Conservation (phyloP, 2,113 vertebrate species). For the Pangasianodon gigas region DNA sequence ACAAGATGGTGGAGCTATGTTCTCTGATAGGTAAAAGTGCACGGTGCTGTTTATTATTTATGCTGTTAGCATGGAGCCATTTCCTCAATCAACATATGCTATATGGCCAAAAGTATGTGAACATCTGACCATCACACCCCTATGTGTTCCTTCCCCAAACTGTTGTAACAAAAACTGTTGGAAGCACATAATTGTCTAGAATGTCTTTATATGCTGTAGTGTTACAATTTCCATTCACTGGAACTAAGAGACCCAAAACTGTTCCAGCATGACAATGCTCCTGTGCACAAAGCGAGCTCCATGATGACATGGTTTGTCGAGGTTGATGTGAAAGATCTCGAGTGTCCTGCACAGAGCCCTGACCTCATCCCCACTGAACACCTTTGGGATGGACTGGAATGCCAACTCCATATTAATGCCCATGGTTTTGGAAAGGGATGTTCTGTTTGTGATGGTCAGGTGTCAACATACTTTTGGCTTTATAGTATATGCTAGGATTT, state of each 20-base stretch:
- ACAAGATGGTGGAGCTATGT: background rate
- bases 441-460: background rate
- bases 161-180: too few relatives aligned
- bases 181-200: background rate
- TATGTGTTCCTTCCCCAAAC: background rate
- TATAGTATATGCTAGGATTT: background rate
- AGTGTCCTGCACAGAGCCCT: background rate
- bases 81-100: background rate
- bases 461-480: background rate
- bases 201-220: background rate
- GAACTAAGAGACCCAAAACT: background rate
- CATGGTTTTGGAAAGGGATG: background rate
- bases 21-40: background rate
- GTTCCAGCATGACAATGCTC: background rate
- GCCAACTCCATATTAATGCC: background rate
- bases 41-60: constrained; percentile 17
- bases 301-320: background rate
- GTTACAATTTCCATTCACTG: background rate
- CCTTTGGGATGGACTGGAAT: background rate
- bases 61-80: background rate
- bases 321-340: background rate
- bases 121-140: too few relatives aligned
- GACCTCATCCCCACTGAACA: background rate
- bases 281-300: background rate
- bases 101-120: background rate